A percentile compares a stretch with the other conserved stretches of the same genome.
Conservation (phyloP, 2,888 invertebrate genomes). For the Xestia c-nigrum region DNA sequence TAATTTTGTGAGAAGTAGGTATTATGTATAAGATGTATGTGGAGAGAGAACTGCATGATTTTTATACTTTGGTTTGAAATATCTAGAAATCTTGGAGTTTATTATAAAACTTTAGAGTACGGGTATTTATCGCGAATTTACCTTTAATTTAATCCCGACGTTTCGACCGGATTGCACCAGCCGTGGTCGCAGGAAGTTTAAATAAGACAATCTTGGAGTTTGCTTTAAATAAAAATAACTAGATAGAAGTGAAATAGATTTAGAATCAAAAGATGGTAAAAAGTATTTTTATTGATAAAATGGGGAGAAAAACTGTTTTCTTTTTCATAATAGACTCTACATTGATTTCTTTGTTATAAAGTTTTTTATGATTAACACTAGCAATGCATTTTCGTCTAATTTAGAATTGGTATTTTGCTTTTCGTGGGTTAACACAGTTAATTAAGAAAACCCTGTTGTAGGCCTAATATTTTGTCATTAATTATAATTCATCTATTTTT, state of each 20-base stretch:
- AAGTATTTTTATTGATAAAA: neutral
- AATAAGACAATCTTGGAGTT: neutral
- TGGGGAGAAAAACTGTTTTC: neutral
- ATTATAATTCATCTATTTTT: neutral
- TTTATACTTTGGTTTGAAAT: neutral
- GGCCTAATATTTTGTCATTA: neutral
- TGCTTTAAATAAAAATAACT: neutral
- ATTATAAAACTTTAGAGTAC: no score
- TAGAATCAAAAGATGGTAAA: neutral
- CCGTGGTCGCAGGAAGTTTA: no score
- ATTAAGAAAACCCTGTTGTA: neutral
- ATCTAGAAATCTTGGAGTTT: neutral
- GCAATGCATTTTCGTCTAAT: neutral
- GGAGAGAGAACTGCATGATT: neutral
- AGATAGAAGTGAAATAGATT: neutral
- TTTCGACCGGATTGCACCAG: no score
- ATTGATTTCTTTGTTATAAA: neutral
- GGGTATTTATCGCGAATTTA: no score
- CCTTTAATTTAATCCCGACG: no score
- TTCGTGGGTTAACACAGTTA: neutral
- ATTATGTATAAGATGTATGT: neutral
- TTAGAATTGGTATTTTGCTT: neutral
- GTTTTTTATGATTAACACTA: neutral
- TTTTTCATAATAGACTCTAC: neutral
- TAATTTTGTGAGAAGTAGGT: slow-evolving; percentile 2